These are phyloP conservation scores for Arrhamphus sclerolepis DNA, from an alignment of 2,797 vertebrate genomes.

Conservation along the genomic window DNA sequence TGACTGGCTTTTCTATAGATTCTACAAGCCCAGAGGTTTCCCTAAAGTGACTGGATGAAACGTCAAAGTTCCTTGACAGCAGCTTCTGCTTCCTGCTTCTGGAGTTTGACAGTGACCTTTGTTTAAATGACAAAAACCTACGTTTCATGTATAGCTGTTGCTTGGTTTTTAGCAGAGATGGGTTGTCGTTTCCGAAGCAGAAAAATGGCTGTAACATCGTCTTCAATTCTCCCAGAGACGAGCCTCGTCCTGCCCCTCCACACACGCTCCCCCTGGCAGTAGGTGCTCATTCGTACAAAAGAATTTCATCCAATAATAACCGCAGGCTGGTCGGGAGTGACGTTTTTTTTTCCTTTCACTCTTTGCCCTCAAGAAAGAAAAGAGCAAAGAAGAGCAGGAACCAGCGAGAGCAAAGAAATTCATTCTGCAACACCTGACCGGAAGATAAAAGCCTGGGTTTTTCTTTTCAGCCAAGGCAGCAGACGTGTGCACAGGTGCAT, in stretches of 20 bases:
- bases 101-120: constrained; percentile 24
- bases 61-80: neutral
- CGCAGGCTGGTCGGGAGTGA: constrained; percentile 19
- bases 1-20: neutral
- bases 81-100: neutral
- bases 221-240: constrained; percentile 30
- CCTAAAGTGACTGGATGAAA: neutral
- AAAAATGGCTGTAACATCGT: constrained; percentile 35
- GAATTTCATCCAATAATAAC: constrained; percentile 1
- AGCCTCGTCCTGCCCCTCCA: constrained; percentile 29
- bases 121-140: constrained; percentile 29
- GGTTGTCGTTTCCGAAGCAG: constrained; percentile 42
- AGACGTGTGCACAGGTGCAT: constrained; percentile 28
- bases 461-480: constrained; percentile 21
- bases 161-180: constrained; percentile 16
- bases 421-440: constrained; percentile 16
- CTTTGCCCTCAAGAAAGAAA: constrained; percentile 15
- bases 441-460: constrained; percentile 17
- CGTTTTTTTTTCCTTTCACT: constrained; percentile 6
- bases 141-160: constrained; percentile 6
- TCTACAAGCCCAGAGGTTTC: neutral
- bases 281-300: constrained; percentile 31
- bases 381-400: constrained; percentile 14
- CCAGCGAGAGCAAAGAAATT: constrained; percentile 31
- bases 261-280: constrained; percentile 27